Evolutionary conservation across 2,888 invertebrate species (phyloP).

Genomic region (Lymantria dispar): DNA sequence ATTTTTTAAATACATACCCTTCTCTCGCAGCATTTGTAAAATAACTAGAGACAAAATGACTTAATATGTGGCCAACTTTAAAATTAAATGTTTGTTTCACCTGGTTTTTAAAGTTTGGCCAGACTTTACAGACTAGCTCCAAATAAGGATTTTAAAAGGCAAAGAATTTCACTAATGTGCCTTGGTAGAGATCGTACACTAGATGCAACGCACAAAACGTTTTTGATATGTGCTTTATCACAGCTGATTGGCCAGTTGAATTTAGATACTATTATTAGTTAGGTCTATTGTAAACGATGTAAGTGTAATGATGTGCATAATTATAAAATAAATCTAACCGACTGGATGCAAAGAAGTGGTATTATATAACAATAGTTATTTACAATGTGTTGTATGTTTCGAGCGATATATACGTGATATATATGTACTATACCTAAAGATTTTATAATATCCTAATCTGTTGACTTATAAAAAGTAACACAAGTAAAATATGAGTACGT

Average conservation of each 20-base stretch:
- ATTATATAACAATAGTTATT: too few species aligned
- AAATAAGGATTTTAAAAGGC: not conserved
- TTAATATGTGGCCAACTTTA: not conserved
- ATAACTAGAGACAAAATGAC: not conserved
- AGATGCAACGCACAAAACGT: constrained; percentile 14
- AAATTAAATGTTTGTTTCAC: not conserved
- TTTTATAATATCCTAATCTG: too few species aligned
- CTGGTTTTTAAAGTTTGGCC: not conserved
- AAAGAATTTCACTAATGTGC: constrained; percentile 5
- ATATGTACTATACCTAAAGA: too few species aligned
- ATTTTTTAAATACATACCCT: constrained; percentile 45
- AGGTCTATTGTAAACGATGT: constrained; percentile 20
- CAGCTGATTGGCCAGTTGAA: constrained; percentile 36
- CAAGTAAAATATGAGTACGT: too few species aligned
- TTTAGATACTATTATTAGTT: constrained; percentile 34
- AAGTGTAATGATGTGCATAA: constrained; percentile 15
- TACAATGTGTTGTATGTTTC: too few species aligned
- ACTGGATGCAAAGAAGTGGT: too few species aligned
- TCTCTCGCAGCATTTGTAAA: constrained; percentile 43
- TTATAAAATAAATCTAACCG: too few species aligned
- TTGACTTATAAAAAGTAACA: too few species aligned
- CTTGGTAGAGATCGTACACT: constrained; percentile 5
- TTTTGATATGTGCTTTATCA: constrained; percentile 31
- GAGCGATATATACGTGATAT: too few species aligned
- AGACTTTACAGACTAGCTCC: not conserved